Evolutionary conservation across 2,113 vertebrate species (phyloP).

Genomic region (Laterallus jamaicensis): DNA sequence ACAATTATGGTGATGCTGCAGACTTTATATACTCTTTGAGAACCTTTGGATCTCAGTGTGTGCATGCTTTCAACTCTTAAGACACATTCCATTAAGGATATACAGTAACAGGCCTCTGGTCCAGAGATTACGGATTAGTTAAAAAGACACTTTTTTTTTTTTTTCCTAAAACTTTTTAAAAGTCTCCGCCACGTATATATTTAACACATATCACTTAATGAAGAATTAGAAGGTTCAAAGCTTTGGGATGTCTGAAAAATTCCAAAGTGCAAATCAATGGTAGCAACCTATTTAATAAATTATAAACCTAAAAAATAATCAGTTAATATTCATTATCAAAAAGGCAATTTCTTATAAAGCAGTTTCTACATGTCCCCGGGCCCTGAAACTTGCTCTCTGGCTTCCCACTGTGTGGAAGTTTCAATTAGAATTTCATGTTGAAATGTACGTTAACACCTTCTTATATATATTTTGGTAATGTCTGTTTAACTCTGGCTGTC

Average conservation of each 20-base stretch:
- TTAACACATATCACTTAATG: slow-evolving; percentile 30
- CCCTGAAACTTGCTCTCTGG: slow-evolving; percentile 16
- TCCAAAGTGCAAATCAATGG: slow-evolving; percentile 56
- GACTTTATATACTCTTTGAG: slow-evolving; percentile 27
- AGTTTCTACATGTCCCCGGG: slow-evolving; percentile 35
- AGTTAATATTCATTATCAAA: slow-evolving; percentile 57
- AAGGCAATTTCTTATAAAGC: slow-evolving; percentile 48
- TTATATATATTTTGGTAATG: slow-evolving; percentile 53
- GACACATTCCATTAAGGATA: background rate
- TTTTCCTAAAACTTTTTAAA: slow-evolving; percentile 49
- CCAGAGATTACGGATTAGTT: slow-evolving; percentile 17
- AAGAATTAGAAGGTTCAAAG: slow-evolving; percentile 54
- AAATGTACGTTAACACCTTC: slow-evolving; percentile 19
- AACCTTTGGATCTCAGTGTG: slow-evolving; percentile 24
- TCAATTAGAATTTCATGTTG: slow-evolving; percentile 63
- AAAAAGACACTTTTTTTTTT: background rate
- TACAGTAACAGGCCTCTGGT: background rate
- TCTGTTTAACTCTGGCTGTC: slow-evolving; percentile 29
- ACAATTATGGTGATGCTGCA: slow-evolving; percentile 40
- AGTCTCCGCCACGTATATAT: slow-evolving; percentile 6
- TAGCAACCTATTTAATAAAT: slow-evolving; percentile 66
- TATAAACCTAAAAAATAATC: slow-evolving; percentile 46
- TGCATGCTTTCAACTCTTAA: slow-evolving; percentile 10
- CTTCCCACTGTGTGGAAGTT: slow-evolving; percentile 28
- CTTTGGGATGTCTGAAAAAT: slow-evolving; percentile 62